Base-by-base conservation (phyloP, 2,888 invertebrate species). In the Brenthis hecate region DNA sequence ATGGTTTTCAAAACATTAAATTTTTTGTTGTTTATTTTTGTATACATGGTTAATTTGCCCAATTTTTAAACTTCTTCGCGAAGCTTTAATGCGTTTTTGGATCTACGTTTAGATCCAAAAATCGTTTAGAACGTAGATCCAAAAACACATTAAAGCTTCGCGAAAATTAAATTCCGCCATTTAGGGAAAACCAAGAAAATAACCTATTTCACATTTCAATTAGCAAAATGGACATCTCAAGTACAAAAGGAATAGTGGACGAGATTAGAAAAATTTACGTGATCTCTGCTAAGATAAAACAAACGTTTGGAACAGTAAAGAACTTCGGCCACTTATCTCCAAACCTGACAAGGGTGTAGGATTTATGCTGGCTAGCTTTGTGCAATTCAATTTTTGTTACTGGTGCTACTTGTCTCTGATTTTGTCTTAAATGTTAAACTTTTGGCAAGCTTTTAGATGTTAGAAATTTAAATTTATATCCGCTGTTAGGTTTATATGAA, bases 181-280 rank as follows among this genome's bases (percentile, higher is more conserved):
- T 36, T 36, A 36, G 36, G 36, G 28, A 36, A 6, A 62, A 54
- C 19, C 62, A 53, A 53, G 16, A 36, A 32, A 13, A 53, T 51
- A 62, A 43, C n/a, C 28, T 0, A 66, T 69, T 66, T 69, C 54
- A 66, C 65, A 63, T 71, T 73, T 69, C 71, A 73, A 73, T 73
- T 71, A 71, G 71, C 36, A 36, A 66, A 66, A 66, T 65, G 58
- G 58, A 70, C 71, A 64, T 65, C 47, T 74, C 60, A 62, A 70
- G 73, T 68, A 70, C 71, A 73, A 65, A 79, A 78, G 76, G 75
- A 77, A 76, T 83, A 79, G 80, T 76, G 72, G 73, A 62, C 62
- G 64, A 87, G 87, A 87, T 87, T 86, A 86, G 87, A 87, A 86
- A 82, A 87, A 87, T 86, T 86, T 87, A 87, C 87, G 86, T 77